Evolutionary conservation across 1,140 invertebrate genomes (phyloP), one percentile per base, ranked within the genome.

Genomic region (Drosophila melanica): DNA sequence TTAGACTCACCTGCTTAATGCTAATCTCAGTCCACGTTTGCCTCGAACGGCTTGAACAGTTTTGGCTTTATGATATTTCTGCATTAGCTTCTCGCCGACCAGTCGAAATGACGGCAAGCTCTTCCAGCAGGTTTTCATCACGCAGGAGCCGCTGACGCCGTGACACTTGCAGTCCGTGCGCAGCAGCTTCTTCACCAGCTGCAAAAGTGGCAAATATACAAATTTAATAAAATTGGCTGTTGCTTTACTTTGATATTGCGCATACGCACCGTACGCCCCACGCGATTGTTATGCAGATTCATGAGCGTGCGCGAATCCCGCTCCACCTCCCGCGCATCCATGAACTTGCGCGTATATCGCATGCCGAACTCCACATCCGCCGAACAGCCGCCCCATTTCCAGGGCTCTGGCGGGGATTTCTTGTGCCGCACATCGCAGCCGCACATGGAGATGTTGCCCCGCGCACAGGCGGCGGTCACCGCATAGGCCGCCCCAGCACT

Each of bases 241-340:
- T 3, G 14, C 10, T 9, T 4, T 37, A 23, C 18, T n/a, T 35
- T 35, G 5, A 12, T 27, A 35, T 64, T 7, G 6, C 4, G 14
- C 30, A 55, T 77, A 91, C 92, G 91, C 92, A 98, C 98, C 96
- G 97, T 97, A 92, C 98, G 93, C 50, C 98, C 98, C 23, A 97
- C 97, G 86, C 96, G 95, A 93, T 99, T 99, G 92, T 99, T 99
- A 92, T 99, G 98, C 33, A 99, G 93, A 93, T 99, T 99, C 97
- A 99, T 99, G 71, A 98, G 93, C 55, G 96, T 96, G 35, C 98
- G 93, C 4, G 96, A 96, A 91, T 98, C 96, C 0, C 94, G 75
- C 90, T 97, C 96, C 59, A 97, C 93, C 90, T 98, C 95, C 57
- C 97, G 93, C 47, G 96, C 95, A 92, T 98, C 97, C 72, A 98